Conservation (phyloP, 2,113 vertebrate species). For the Jaculus jaculus region DNA sequence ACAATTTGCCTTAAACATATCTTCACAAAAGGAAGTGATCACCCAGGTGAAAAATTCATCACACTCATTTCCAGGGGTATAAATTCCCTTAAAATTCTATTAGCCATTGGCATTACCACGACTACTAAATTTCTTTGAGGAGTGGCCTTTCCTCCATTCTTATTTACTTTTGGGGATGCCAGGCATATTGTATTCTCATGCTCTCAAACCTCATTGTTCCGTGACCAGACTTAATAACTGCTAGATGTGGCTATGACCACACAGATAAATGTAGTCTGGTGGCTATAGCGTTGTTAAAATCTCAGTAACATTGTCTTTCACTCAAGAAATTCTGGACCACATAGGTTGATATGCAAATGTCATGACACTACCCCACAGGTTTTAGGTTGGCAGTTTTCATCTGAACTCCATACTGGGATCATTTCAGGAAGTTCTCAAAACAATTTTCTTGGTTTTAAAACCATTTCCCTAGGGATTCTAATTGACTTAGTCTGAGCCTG, state of each 20-base stretch:
- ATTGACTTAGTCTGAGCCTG: background rate
- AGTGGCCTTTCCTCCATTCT: background rate
- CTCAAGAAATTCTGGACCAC: background rate
- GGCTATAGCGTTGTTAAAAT: background rate
- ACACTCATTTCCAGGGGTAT: background rate
- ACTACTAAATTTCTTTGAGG: background rate
- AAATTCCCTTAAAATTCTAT: background rate
- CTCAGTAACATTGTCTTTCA: background rate
- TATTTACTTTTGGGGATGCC: background rate
- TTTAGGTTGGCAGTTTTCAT: background rate
- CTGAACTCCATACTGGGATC: background rate
- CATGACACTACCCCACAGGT: accelerated
- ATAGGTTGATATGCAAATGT: background rate
- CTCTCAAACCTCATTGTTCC: background rate
- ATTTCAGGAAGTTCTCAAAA: background rate
- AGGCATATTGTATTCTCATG: background rate
- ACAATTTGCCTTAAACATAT: background rate
- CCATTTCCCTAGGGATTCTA: background rate
- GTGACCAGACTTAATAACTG: background rate
- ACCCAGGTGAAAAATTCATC: accelerated
- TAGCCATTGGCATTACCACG: background rate
- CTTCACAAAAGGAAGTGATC: background rate
- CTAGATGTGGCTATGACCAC: background rate
- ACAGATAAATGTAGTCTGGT: background rate
- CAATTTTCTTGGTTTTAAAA: background rate